These are phyloP conservation scores for Myrmecobius fasciatus DNA, from an alignment of 2,113 vertebrate genomes.

Conservation along the genomic window DNA sequence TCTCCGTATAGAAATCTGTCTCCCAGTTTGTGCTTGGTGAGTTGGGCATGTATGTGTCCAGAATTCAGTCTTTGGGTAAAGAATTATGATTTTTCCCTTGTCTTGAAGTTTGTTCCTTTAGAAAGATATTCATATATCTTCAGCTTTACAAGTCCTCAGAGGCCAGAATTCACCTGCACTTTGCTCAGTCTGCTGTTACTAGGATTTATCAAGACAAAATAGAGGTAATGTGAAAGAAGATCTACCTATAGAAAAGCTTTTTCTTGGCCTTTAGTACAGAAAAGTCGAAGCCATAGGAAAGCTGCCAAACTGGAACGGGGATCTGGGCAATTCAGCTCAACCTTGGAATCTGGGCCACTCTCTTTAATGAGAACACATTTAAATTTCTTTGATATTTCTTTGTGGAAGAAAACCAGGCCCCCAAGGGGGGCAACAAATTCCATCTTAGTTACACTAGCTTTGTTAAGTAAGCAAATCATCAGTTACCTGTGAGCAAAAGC, in stretches of 20 bases:
- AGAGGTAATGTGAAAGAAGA: not conserved
- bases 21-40: not conserved
- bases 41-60: not conserved
- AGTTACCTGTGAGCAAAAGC: slow-evolving; percentile 75
- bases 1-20: slow-evolving; percentile 6
- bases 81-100: not conserved
- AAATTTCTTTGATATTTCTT: slow-evolving; percentile 85
- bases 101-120: slow-evolving; percentile 16
- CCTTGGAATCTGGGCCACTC: slow-evolving; percentile 76
- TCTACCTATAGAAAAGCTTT: not conserved
- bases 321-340: slow-evolving; percentile 75
- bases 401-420: slow-evolving; percentile 71
- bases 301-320: slow-evolving; percentile 44
- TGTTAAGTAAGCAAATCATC: slow-evolving; percentile 82
- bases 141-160: not conserved
- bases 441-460: slow-evolving; percentile 78
- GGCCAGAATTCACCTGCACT: not conserved
- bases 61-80: not conserved
- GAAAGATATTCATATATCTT: not conserved
- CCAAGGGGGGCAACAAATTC: slow-evolving; percentile 68
- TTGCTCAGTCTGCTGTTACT: slow-evolving; percentile 6
- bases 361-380: slow-evolving; percentile 81
- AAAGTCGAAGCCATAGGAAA: slow-evolving; percentile 55
- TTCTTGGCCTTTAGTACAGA: not conserved
- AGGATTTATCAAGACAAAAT: not conserved